phyloP scores from a whole-genome alignment of 2,113 vertebrate genomes.

The Perccottus glenii region DNA sequence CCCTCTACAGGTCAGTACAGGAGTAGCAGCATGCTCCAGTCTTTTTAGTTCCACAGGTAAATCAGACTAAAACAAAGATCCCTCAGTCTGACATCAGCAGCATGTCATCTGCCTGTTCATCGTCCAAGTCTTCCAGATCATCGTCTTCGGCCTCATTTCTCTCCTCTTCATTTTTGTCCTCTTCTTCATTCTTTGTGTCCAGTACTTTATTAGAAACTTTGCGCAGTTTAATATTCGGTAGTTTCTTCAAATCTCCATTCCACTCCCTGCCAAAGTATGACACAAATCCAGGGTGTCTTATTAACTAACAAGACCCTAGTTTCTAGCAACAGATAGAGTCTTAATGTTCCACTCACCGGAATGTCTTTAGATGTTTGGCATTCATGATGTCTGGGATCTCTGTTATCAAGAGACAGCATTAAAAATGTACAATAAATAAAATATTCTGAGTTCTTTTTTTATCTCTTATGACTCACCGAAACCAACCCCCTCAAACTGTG shows the following conservation, averaged over 20 bases:
- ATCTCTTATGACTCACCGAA: constrained; percentile 79
- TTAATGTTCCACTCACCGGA: constrained; percentile 79
- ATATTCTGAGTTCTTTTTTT: background rate
- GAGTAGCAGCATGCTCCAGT: constrained; percentile 14
- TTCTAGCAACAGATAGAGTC: background rate
- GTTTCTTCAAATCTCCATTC: constrained; percentile 91
- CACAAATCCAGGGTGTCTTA: background rate
- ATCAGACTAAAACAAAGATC: background rate
- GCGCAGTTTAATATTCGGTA: constrained; percentile 94
- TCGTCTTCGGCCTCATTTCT: constrained; percentile 9
- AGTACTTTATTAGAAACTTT: constrained; percentile 82
- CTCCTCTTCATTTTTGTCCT: constrained; percentile 37
- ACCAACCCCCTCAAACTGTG: constrained; percentile 83
- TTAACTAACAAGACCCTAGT: too few species aligned
- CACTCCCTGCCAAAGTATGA: constrained; percentile 82
- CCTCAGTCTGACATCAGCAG: constrained; percentile 38
- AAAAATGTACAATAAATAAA: background rate
- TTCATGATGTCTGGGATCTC: constrained; percentile 96
- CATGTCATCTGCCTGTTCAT: constrained; percentile 32
- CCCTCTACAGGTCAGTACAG: constrained; percentile 37
- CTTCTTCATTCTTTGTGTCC: constrained; percentile 51
- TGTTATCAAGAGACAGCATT: constrained; percentile 31
- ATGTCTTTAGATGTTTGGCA: constrained; percentile 85
- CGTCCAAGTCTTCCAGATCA: constrained; percentile 29
- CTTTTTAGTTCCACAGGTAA: background rate